Conservation (phyloP, 2,113 vertebrate genomes). For the Penelope pileata region DNA sequence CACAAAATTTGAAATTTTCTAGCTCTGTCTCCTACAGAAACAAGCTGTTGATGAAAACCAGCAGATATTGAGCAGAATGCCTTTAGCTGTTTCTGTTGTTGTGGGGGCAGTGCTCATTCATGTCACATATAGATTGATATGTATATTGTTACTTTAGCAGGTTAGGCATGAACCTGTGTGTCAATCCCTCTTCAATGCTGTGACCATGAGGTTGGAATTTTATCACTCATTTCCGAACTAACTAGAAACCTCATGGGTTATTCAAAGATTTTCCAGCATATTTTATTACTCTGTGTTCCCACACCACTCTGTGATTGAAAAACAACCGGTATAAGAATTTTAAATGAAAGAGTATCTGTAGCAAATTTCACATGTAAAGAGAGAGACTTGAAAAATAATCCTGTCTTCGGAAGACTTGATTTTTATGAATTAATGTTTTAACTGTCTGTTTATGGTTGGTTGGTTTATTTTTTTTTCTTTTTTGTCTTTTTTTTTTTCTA, state of each 20-base stretch:
- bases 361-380: not conserved
- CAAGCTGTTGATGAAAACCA: not conserved
- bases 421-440: not conserved
- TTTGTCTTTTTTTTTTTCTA: not conserved
- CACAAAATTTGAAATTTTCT: not conserved
- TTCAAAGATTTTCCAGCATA: not conserved
- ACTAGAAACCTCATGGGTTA: not conserved
- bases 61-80: not conserved
- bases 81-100: not conserved
- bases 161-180: no score
- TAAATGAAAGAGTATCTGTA: not conserved
- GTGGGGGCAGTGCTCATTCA: not conserved
- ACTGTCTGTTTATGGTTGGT: fast-evolving
- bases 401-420: fast-evolving
- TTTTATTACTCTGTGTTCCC: not conserved
- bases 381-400: not conserved
- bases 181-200: fast-evolving
- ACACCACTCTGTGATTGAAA: not conserved
- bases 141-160: not conserved
- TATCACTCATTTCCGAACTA: not conserved
- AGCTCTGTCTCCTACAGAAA: slow-evolving; percentile 5
- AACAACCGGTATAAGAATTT: not conserved
- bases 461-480: not conserved
- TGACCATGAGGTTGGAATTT: fast-evolving
- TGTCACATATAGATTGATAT: not conserved